Base-by-base conservation (phyloP, 2,888 invertebrate genomes). In the Chrysopilus asiliformis region DNA sequence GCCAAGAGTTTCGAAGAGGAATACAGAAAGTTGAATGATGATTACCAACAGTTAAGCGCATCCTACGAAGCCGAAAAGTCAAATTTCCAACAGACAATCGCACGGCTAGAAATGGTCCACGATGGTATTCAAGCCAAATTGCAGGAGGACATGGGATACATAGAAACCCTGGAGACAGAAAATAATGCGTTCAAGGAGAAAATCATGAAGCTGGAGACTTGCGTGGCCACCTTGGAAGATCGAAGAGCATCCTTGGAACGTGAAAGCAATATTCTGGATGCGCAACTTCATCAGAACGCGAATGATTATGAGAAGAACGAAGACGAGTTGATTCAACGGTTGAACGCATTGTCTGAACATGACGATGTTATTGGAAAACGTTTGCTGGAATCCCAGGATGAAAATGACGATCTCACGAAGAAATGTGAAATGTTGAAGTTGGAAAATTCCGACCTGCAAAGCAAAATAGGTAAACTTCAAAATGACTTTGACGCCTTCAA, bases 111-210 rank as follows among this genome's bases (percentile, higher is more conserved):
- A 36, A 58, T 56, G 0, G 41, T 62, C 3, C 55, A 60, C 24
- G 54, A 55, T 41, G 59, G 59, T 37, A 57, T 58, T 8, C 58
- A 78, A 42, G 76, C 77, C 2, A 83, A 82, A 59, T 56, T 84
- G 9, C 78, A 79, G 53, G 82, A 84, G 56, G 67, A 79, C 42
- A 77, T 81, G 52, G 67, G 78, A 32, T 78, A 76, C 43, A 76
- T 82, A 37, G 83, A 84, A 57, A 75, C 71, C 25, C 62, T 82
- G 39, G 79, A 83, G 56, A 58, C 67, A 18, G 81, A 82, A 50
- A 67, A 79, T 33, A 61, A 56, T 3, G 72, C 74, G 48, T 72
- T 75, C 37, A 76, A 74, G 47, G 70, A 69, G 6, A 73, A 76
- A 48, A 71, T 76, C 25, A 65, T 68, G 20, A 71, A 71, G 22